Base-by-base conservation (phyloP, 2,888 invertebrate species). In the Mallateleia sp. region DNA sequence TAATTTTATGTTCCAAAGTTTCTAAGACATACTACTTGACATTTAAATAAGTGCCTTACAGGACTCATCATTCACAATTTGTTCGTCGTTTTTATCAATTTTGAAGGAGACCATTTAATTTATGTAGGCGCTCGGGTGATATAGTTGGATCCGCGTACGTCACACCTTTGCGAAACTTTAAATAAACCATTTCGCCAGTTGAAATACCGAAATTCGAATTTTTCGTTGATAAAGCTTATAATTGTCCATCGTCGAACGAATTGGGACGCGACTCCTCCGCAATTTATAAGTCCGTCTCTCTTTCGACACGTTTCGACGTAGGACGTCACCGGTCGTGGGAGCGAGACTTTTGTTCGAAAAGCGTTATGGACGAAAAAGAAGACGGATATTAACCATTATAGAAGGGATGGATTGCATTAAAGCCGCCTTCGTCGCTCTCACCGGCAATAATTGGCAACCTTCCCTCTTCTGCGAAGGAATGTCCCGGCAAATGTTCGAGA, bases 401-500 rank as follows among this genome's bases (percentile, higher is more conserved):
- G 93, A 90, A 82, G 86, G 90, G 89, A 84, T 66, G 90, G 90
- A 91, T 92, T 90, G 92, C 91, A 90, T 91, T 92, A 92, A 92
- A 90, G 89, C 91, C 92, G 92, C 91, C 91, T 92, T 92, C 92
- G 91, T 89, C 88, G 89, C 87, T 90, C 90, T 86, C 88, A 90
- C 84, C 91, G 92, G 87, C 88, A 89, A 93, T 94, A 94, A 94
- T 94, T 94, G 93, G 93, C 94, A 93, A 93, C 93, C 94, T 94
- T 93, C 92, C 93, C 91, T 93, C 91, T 94, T 94, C 94, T 92
- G 91, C 93, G 94, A 94, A 94, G 93, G 92, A 93, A 94, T 94
- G 92, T 91, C 90, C 92, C 87, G 67, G 79, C 88, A 71, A 79
- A 86, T 90, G 91, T 91, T 92, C 91, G 91, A 91, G 89, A 18